Percentiles rank a stretch among this genome's conserved stretches.
These are phyloP conservation scores for Chrysemys picta DNA, from an alignment of 2,113 vertebrate genomes.

Conservation along the genomic window DNA sequence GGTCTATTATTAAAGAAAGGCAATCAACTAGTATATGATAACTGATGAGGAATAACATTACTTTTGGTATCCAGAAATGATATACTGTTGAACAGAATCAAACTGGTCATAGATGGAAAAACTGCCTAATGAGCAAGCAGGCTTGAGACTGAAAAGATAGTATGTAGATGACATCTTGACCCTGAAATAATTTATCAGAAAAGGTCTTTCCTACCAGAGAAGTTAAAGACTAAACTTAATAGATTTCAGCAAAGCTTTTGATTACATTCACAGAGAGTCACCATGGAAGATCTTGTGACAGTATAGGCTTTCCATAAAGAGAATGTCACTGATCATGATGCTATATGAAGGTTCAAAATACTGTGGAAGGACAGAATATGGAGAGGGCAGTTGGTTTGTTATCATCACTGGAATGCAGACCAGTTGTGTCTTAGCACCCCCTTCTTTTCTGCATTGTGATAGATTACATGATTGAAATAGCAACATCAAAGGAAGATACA, in stretches of 20 bases:
- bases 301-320: background rate
- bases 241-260: background rate
- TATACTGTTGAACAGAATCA: background rate
- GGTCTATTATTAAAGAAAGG: background rate
- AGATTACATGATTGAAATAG: background rate
- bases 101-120: background rate
- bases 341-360: background rate
- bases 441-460: background rate
- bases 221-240: background rate
- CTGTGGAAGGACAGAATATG: background rate
- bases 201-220: background rate
- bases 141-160: background rate
- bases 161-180: background rate
- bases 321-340: background rate
- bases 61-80: background rate
- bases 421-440: background rate
- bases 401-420: background rate
- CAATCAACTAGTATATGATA: background rate
- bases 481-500: background rate
- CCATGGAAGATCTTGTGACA: background rate
- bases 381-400: background rate
- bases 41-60: background rate
- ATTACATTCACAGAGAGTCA: background rate
- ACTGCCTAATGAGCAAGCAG: background rate
- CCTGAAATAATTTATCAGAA: background rate